A percentile compares a stretch with the other conserved stretches of the same genome.
These are phyloP conservation scores for Mythimna ferrago DNA, from an alignment of 2,888 invertebrate genomes.

Conservation along the genomic window DNA sequence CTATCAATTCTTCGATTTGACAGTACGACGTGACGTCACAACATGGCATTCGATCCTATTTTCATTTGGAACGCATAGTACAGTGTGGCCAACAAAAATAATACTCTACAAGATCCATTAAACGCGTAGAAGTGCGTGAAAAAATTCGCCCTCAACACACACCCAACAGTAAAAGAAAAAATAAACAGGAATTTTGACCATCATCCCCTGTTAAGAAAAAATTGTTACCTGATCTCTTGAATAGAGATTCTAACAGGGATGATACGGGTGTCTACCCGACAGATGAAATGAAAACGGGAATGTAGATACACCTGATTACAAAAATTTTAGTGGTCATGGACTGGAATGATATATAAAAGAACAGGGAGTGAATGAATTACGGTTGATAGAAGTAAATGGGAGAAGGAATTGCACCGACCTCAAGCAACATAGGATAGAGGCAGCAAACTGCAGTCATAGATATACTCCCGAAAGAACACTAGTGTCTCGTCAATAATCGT, in stretches of 20 bases:
- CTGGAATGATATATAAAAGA: background rate
- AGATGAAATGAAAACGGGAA: background rate
- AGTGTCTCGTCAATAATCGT: too few species aligned
- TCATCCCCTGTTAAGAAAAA: constrained; percentile 40
- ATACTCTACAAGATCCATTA: constrained; percentile 9
- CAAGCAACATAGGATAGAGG: background rate
- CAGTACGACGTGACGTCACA: too few species aligned
- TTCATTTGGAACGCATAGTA: too few species aligned
- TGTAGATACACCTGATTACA: background rate
- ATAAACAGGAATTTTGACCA: constrained; percentile 35
- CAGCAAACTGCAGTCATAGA: background rate
- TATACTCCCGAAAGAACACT: too few species aligned
- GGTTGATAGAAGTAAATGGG: background rate
- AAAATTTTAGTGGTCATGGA: background rate
- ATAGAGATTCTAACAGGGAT: constrained; percentile 17
- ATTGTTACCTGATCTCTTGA: constrained; percentile 34
- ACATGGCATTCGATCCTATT: too few species aligned
- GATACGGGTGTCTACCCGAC: constrained; percentile 23
- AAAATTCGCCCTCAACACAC: constrained; percentile 25
- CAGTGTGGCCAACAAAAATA: background rate
- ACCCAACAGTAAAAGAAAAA: background rate
- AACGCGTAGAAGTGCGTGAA: background rate
- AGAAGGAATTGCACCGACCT: background rate
- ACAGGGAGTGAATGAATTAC: background rate
- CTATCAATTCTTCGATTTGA: too few species aligned